Conservation (phyloP, 2,888 invertebrate genomes). For the Acholoe squamosa region DNA sequence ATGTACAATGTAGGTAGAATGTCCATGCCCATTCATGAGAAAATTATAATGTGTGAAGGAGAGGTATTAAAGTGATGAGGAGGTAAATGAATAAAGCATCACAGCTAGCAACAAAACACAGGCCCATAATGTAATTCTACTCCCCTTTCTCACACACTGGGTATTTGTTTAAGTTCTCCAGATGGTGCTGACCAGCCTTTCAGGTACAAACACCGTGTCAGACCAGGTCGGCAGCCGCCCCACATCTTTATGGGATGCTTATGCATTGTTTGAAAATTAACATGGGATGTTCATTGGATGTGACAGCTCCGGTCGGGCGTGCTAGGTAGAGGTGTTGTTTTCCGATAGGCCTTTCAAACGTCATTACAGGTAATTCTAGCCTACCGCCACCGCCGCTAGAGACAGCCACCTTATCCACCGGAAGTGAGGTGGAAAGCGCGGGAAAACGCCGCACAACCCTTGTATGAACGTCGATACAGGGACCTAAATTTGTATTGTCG, state of each 20-base stretch:
- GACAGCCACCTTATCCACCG: background rate
- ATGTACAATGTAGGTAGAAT: too few relatives aligned
- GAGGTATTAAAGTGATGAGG: too few relatives aligned
- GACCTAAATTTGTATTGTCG: too few relatives aligned
- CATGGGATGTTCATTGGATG: conserved; percentile 22
- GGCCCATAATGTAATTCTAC: too few relatives aligned
- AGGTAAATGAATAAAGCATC: too few relatives aligned
- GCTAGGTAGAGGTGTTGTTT: conserved; percentile 30
- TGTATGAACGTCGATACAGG: too few relatives aligned
- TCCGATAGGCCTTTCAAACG: conserved; percentile 43
- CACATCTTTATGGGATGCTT: conserved; percentile 21
- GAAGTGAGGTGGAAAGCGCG: conserved; percentile 51
- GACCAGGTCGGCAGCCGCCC: background rate
- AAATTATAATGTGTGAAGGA: too few relatives aligned
- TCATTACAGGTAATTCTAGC: conserved; percentile 31
- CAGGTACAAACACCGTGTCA: background rate
- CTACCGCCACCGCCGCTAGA: background rate
- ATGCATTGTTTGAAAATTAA: conserved; percentile 50
- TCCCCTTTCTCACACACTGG: too few relatives aligned
- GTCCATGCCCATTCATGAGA: too few relatives aligned
- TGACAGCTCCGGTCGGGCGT: conserved; percentile 39
- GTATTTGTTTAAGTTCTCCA: background rate
- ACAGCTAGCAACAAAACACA: too few relatives aligned
- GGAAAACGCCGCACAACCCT: background rate
- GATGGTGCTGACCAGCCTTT: background rate